These are phyloP conservation scores for Sthenelais limicola DNA, from an alignment of 2,888 invertebrate genomes.

Conservation along the genomic window DNA sequence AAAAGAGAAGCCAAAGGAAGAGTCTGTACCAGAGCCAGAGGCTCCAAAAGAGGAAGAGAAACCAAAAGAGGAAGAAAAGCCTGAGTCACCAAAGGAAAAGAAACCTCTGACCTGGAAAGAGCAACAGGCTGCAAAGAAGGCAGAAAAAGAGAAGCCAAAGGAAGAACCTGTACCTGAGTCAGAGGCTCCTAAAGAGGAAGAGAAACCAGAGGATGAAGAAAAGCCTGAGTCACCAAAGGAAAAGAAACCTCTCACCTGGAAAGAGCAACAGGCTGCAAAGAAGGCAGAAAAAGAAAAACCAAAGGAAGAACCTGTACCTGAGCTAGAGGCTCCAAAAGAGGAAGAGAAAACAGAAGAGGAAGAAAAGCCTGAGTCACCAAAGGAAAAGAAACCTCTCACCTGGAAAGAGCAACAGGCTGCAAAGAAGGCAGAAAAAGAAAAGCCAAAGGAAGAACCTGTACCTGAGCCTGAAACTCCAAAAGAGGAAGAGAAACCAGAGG, in stretches of 20 bases:
- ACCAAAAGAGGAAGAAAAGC: not conserved
- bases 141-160: conserved; percentile 25
- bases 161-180: conserved; percentile 7
- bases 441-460: conserved; percentile 7
- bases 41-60: not conserved
- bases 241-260: not conserved
- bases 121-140: not conserved
- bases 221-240: conserved; percentile 35
- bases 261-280: not conserved
- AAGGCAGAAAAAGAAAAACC: conserved; percentile 10
- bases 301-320: not conserved
- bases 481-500: conserved; percentile 21
- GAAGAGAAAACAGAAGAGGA: not conserved
- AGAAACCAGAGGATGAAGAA: conserved; percentile 4
- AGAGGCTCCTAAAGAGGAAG: not conserved
- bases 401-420: not conserved
- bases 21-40: too few species aligned
- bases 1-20: too few species aligned
- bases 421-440: not conserved
- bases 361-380: not conserved
- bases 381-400: too few species aligned
- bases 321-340: not conserved
- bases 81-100: not conserved
- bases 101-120: not conserved
- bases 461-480: not conserved